Base-by-base conservation (phyloP, 2,797 vertebrate genomes). In the Eptatretus atami region DNA sequence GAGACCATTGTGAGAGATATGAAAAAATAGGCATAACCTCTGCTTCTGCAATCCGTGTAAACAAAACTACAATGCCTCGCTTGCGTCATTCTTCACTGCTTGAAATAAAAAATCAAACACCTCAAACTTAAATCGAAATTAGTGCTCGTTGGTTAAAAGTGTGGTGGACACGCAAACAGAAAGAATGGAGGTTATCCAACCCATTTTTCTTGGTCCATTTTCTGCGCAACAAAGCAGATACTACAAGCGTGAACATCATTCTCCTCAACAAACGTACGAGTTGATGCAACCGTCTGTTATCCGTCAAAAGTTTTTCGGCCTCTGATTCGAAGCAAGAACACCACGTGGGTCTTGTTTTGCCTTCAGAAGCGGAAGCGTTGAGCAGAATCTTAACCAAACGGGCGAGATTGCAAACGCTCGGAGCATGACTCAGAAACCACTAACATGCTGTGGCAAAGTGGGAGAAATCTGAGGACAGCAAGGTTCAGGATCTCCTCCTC, bases 61-160 rank as follows among this genome's bases (percentile, higher is more conserved):
- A 77, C 65, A 73, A 75, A 68, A 80, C 80, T 66, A n/a, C 77
- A 73, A n/a, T 77, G 81, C 65, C 13, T 81, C 15, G 73, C 73
- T 15, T 72, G 69, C 53, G 65, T 76, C 65, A 69, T 77, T 65
- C 75, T 78, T 53, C 70, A 70, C 15, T 75, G 73, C 66, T 65
- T 77, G 69, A 72, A 70, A 60, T 68, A 72, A 19, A 66, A 63
- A 53, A 74, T 72, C 15, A 12, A 63, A 24, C 52, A 54, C 6
- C 65, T 73, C 25, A 9, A 5, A 2, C 12, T 64, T 66, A 13
- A 65, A 52, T 52, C 67, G 53, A 64, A 52, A 52, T 57, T 77
- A 52, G 72, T 69, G 72, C 66, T n/a, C 63, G 54, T 68, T 72
- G 1, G 75, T 80, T 63, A 65, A 1, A 64, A 64, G 69, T 31